phyloP scores from a whole-genome alignment of 2,888 invertebrate genomes.

The Xylota segnis region DNA sequence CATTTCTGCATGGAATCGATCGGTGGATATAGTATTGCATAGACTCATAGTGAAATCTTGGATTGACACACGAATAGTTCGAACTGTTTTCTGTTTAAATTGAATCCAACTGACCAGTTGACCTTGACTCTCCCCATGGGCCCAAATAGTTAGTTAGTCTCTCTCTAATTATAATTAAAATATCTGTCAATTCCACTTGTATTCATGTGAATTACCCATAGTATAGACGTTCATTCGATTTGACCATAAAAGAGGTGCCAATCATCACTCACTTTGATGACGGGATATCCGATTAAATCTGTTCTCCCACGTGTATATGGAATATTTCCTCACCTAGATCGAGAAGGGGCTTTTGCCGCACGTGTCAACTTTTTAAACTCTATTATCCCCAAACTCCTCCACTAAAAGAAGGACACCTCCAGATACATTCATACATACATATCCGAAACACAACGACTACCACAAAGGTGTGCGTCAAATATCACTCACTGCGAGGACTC shows the following conservation, averaged over 20 bases:
- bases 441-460: background rate
- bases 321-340: background rate
- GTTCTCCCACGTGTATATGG: background rate
- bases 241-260: background rate
- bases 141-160: too few species aligned
- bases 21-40: too few species aligned
- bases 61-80: too few species aligned
- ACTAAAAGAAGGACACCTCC: conserved; percentile 8
- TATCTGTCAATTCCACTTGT: background rate
- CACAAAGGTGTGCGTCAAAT: conserved; percentile 1
- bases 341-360: conserved; percentile 6
- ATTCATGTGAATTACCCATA: background rate
- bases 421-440: background rate
- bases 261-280: background rate
- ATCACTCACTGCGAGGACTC: conserved; percentile 28
- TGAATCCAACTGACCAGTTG: too few species aligned
- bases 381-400: conserved; percentile 1
- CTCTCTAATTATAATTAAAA: background rate
- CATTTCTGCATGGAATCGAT: too few species aligned
- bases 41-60: too few species aligned
- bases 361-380: conserved; percentile 9
- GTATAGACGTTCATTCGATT: background rate
- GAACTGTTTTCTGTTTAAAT: too few species aligned
- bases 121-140: too few species aligned
- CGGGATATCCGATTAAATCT: background rate